A percentile compares a stretch with the other conserved stretches of the same genome.
Conservation (phyloP, 2,113 vertebrate genomes). For the Felis catus region DNA sequence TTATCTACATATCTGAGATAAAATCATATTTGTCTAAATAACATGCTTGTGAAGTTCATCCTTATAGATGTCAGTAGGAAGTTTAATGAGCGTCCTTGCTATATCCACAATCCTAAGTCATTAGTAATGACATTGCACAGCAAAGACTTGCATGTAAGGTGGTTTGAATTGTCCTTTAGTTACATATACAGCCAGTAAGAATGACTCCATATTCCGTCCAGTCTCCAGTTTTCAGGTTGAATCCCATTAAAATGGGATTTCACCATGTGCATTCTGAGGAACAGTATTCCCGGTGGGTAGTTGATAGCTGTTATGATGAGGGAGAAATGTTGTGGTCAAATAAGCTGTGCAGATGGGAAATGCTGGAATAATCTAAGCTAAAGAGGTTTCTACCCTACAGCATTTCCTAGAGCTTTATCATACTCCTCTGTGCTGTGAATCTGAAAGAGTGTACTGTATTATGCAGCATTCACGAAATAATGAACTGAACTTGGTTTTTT, state of each 20-base stretch:
- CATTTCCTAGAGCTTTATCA: slow-evolving; percentile 7
- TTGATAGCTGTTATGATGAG: background rate
- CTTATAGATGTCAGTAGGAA: background rate
- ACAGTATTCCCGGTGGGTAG: background rate
- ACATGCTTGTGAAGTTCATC: background rate
- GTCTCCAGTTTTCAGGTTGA: background rate
- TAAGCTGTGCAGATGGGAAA: background rate
- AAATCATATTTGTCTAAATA: background rate
- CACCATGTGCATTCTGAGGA: background rate
- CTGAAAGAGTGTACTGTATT: background rate
- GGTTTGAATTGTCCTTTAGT: background rate
- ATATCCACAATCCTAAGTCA: background rate
- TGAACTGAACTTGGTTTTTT: background rate
- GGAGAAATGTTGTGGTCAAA: background rate
- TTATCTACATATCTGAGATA: slow-evolving; percentile 46
- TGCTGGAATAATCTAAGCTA: background rate
- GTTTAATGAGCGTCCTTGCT: background rate
- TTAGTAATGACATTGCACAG: background rate
- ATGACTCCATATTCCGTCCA: background rate
- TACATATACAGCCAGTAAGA: background rate
- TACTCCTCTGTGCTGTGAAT: background rate
- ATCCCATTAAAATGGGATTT: background rate
- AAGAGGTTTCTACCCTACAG: background rate
- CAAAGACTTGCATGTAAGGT: background rate
- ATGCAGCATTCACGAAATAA: background rate